Evolutionary conservation across 2,888 invertebrate genomes (phyloP).

Genomic region (Hydriomena furcata): DNA sequence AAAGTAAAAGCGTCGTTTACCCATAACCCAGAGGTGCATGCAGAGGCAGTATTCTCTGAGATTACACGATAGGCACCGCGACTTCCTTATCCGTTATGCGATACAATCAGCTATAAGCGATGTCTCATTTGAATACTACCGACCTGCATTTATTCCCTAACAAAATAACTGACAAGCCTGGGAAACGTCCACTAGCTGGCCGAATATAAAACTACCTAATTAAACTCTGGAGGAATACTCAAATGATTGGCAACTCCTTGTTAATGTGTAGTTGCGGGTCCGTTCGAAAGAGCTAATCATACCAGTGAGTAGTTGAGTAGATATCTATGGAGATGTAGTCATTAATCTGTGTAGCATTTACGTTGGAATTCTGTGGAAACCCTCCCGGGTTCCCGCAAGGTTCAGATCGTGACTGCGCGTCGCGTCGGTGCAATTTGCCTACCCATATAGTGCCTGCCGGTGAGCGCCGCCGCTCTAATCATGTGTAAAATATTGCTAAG

Average conservation of each 20-base stretch:
- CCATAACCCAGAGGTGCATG: slow-evolving; percentile 55
- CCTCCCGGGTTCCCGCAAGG: slow-evolving; percentile 78
- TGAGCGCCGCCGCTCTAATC: slow-evolving; percentile 67
- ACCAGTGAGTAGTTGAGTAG: slow-evolving; percentile 34
- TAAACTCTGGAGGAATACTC: slow-evolving; percentile 22
- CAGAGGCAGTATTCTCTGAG: slow-evolving; percentile 21
- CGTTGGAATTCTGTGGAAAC: slow-evolving; percentile 79
- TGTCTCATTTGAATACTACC: slow-evolving; percentile 75
- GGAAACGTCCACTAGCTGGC: slow-evolving; percentile 40
- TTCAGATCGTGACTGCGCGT: slow-evolving; percentile 81
- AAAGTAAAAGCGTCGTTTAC: slow-evolving; percentile 44
- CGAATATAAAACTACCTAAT: slow-evolving; percentile 35
- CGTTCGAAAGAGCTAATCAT: slow-evolving; percentile 25
- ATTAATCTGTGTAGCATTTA: slow-evolving; percentile 79
- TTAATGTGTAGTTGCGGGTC: slow-evolving; percentile 11
- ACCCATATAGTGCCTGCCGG: slow-evolving; percentile 78
- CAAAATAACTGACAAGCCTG: slow-evolving; percentile 56
- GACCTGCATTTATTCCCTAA: slow-evolving; percentile 57
- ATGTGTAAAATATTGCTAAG: slow-evolving; percentile 81
- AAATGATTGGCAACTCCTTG: slow-evolving; percentile 12
- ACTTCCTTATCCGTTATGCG: slow-evolving; percentile 75
- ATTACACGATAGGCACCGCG: slow-evolving; percentile 57
- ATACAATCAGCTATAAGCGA: slow-evolving; percentile 61
- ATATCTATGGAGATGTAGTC: slow-evolving; percentile 60
- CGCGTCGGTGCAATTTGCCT: slow-evolving; percentile 82